These are phyloP conservation scores for Bradypodion ventrale DNA, from an alignment of 2,797 vertebrate genomes.

Conservation along the genomic window DNA sequence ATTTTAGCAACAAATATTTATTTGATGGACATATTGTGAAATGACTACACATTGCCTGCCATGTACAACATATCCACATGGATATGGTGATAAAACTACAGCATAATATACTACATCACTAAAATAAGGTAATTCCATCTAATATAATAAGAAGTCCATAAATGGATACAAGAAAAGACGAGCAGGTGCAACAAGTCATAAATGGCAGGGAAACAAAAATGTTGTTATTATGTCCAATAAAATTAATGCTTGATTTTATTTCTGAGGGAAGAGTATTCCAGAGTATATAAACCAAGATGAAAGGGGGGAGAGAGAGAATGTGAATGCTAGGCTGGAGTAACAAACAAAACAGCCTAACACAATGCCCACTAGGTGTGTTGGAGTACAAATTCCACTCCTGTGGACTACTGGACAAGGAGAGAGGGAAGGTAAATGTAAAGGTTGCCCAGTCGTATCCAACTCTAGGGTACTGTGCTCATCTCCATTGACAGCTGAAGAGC, in stretches of 20 bases:
- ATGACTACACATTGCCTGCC: not conserved
- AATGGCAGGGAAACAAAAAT: not conserved
- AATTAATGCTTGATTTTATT: too few relatives aligned
- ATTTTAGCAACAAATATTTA: conserved; percentile 3
- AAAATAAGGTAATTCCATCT: not conserved
- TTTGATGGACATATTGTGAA: too few relatives aligned
- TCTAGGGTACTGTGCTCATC: too few relatives aligned
- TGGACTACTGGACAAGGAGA: not conserved
- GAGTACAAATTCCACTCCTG: not conserved
- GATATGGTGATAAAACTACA: not conserved
- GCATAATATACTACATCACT: not conserved
- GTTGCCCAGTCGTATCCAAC: too few relatives aligned
- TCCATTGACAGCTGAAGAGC: too few relatives aligned
- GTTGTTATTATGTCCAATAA: too few relatives aligned
- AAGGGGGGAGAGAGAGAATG: too few relatives aligned
- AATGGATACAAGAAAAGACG: not conserved
- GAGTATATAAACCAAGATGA: too few relatives aligned
- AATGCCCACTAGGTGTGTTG: not conserved
- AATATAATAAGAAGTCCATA: not conserved
- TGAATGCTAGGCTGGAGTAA: not conserved
- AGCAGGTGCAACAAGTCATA: not conserved
- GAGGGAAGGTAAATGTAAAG: too few relatives aligned
- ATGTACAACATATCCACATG: not conserved
- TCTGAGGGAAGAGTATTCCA: too few relatives aligned
- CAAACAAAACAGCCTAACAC: too few relatives aligned